phyloP scores from a whole-genome alignment of 2,113 vertebrate species.

The Gambusia holbrooki region DNA sequence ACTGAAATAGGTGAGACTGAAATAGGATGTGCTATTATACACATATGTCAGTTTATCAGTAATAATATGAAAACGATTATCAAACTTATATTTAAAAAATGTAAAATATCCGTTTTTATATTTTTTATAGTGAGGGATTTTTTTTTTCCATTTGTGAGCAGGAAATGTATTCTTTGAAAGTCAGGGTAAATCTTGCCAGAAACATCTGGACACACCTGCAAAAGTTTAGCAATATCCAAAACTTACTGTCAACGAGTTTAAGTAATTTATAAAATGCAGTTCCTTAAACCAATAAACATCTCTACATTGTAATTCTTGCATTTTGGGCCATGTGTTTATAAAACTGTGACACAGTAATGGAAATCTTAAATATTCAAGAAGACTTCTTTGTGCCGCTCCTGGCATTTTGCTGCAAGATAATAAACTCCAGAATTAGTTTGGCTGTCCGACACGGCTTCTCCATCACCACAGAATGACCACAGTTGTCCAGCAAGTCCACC shows the following conservation, averaged over 20 bases:
- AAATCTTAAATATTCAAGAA: slow-evolving; percentile 39
- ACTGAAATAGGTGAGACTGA: not conserved
- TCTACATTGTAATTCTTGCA: not conserved
- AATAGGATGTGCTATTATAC: not conserved
- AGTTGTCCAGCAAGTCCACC: slow-evolving; percentile 93
- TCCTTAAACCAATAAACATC: not conserved
- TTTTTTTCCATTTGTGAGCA: not conserved
- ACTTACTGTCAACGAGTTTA: not conserved
- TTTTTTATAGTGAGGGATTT: not conserved
- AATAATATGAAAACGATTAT: not conserved
- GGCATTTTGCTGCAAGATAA: slow-evolving; percentile 81
- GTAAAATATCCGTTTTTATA: not conserved
- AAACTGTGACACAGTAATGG: not conserved
- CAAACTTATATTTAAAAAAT: not conserved
- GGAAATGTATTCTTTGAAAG: not conserved
- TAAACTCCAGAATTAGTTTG: slow-evolving; percentile 92
- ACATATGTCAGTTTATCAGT: not conserved
- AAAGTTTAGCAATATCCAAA: not conserved
- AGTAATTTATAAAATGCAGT: not conserved
- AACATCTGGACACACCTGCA: not conserved
- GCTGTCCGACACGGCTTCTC: slow-evolving; percentile 91
- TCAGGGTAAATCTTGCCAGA: not conserved
- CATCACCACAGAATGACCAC: slow-evolving; percentile 93
- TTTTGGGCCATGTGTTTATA: not conserved
- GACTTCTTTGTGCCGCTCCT: slow-evolving; percentile 82